Conservation (phyloP, 2,888 invertebrate species). For the Drosophila anceps region DNA sequence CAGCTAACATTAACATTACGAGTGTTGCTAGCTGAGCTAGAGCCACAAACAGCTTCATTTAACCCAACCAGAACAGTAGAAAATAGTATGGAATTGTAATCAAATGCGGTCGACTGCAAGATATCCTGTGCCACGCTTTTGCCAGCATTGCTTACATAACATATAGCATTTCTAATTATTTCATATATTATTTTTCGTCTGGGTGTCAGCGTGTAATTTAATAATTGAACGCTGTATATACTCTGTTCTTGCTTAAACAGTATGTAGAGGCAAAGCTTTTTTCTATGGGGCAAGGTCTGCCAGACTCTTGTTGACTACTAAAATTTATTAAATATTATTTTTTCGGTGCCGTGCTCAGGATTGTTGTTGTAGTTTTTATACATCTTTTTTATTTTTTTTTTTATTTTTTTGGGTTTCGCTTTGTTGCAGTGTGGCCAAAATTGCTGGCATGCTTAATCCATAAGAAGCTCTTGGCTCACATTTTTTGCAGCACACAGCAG, state of each 20-base stretch:
- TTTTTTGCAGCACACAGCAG: constrained; percentile 62
- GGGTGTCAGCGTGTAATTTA: background rate
- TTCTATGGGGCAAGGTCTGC: constrained; percentile 48
- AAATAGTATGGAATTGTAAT: background rate
- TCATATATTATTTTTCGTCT: background rate
- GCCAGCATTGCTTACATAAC: no score
- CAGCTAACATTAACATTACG: constrained; percentile 71
- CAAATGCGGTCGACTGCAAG: background rate
- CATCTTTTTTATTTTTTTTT: constrained; percentile 21
- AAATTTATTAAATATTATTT: constrained; percentile 78
- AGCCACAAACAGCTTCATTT: constrained; percentile 20
- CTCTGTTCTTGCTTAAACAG: background rate
- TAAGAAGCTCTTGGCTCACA: constrained; percentile 79
- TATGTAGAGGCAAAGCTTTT: constrained; percentile 10
- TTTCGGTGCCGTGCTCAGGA: constrained; percentile 47
- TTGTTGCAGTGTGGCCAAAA: constrained; percentile 64
- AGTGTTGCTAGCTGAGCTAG: constrained; percentile 15
- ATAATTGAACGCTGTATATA: background rate
- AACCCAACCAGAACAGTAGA: background rate
- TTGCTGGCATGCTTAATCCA: constrained; percentile 80
- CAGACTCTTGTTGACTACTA: constrained; percentile 64
- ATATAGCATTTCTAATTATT: background rate
- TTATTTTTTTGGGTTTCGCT: constrained; percentile 15
- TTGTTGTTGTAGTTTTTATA: constrained; percentile 27
- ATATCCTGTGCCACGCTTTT: constrained; percentile 1